Conservation (phyloP, 1,140 invertebrate genomes). For the Reticulitermes speratus region DNA sequence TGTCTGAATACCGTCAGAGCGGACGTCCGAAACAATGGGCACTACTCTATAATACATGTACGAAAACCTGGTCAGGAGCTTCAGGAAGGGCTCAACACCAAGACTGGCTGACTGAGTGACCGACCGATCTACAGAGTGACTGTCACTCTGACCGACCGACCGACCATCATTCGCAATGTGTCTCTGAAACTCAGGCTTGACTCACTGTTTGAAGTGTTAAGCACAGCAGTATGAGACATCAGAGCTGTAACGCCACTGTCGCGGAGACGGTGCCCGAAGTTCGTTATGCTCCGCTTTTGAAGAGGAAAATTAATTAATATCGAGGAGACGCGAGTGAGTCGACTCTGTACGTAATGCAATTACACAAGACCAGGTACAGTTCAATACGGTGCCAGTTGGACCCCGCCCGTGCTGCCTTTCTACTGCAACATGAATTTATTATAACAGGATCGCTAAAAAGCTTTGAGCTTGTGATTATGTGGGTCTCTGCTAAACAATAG, state of each 20-base stretch:
- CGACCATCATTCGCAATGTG: too few species aligned
- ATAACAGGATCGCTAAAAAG: background rate
- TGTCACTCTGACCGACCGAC: too few species aligned
- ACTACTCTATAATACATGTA: too few species aligned
- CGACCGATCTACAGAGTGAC: too few species aligned
- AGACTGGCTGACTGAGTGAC: too few species aligned
- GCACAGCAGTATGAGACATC: background rate
- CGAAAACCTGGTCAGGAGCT: too few species aligned
- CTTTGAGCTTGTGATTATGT: slow-evolving; percentile 15
- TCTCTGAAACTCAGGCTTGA: too few species aligned
- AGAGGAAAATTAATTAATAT: slow-evolving; percentile 20
- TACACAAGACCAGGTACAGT: background rate
- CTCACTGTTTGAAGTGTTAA: too few species aligned
- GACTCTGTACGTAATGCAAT: background rate
- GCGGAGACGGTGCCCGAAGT: background rate
- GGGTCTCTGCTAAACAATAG: background rate
- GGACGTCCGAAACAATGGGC: too few species aligned
- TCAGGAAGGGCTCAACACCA: too few species aligned
- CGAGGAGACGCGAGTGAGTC: background rate
- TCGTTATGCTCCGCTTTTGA: background rate
- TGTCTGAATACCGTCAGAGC: too few species aligned
- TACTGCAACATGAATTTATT: background rate
- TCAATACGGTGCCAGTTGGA: background rate
- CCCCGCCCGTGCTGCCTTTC: background rate
- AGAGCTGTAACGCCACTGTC: background rate